These are phyloP conservation scores for Ibidorhyncha struthersii DNA, from an alignment of 2,113 vertebrate genomes.

Conservation along the genomic window DNA sequence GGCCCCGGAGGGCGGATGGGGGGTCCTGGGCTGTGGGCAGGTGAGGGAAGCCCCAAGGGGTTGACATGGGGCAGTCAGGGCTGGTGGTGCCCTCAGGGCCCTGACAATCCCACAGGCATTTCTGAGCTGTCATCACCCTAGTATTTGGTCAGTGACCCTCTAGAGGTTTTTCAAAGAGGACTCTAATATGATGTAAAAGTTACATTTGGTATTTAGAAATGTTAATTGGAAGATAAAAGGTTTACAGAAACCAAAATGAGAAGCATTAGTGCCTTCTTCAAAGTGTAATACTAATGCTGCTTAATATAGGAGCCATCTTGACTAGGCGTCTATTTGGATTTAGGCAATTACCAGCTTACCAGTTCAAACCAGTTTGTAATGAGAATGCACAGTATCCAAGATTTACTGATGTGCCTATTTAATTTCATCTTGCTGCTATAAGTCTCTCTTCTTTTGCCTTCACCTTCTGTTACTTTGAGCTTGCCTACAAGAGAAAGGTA, in stretches of 20 bases:
- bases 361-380: neutral
- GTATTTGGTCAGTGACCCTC: neutral
- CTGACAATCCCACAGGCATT: neutral
- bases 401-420: neutral
- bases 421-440: neutral
- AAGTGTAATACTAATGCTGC: neutral
- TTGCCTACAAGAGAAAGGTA: neutral
- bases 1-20: neutral
- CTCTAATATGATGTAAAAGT: neutral
- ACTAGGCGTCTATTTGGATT: constrained; percentile 29
- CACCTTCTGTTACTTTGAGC: neutral
- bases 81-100: neutral
- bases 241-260: neutral
- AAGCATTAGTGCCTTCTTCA: neutral
- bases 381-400: neutral
- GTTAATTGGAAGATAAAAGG: neutral
- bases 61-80: neutral
- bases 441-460: neutral
- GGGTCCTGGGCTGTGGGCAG: neutral
- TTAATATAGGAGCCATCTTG: constrained; percentile 7
- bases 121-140: neutral
- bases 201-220: neutral
- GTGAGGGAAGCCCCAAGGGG: neutral
- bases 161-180: neutral
- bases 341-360: neutral